Evolutionary conservation across 2,888 invertebrate genomes (phyloP).

Genomic region (Drosophila flavopinicola): DNA sequence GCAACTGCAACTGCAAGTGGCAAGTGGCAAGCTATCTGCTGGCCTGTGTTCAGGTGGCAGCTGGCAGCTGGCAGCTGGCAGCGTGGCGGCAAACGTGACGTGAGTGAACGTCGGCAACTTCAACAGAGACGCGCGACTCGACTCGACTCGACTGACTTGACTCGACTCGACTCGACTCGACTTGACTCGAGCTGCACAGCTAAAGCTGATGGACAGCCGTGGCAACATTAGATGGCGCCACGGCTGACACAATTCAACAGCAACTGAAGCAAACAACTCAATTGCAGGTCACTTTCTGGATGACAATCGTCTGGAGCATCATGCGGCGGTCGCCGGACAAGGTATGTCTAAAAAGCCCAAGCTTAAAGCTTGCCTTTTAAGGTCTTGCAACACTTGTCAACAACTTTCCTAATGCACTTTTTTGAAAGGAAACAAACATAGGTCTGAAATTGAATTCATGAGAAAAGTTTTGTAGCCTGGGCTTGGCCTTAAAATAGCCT

Average conservation of each 20-base stretch:
- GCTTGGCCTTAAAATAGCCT: no score
- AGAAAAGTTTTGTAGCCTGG: background rate
- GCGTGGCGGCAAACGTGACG: conserved; percentile 63
- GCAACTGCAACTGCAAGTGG: no score
- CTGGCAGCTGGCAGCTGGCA: conserved; percentile 26
- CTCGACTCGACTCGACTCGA: conserved; percentile 21
- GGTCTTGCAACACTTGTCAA: conserved; percentile 74
- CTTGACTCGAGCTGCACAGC: conserved; percentile 17
- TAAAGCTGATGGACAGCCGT: conserved; percentile 73
- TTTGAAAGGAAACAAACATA: background rate
- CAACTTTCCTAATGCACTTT: conserved; percentile 29
- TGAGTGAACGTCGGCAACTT: conserved; percentile 68
- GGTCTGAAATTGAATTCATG: background rate
- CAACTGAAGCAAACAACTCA: conserved; percentile 72
- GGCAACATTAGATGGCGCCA: conserved; percentile 79
- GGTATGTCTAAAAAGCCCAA: conserved; percentile 65
- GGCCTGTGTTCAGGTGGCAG: conserved; percentile 26
- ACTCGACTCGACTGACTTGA: conserved; percentile 16
- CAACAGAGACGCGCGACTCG: conserved; percentile 34
- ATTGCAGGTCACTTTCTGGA: conserved; percentile 84
- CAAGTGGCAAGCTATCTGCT: conserved; percentile 13
- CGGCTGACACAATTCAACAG: conserved; percentile 60
- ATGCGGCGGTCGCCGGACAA: conserved; percentile 81
- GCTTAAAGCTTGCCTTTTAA: conserved; percentile 59
- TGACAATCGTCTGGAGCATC: conserved; percentile 84